These are phyloP conservation scores for Hypercompe scribonia DNA, from an alignment of 2,888 invertebrate species.

Conservation along the genomic window DNA sequence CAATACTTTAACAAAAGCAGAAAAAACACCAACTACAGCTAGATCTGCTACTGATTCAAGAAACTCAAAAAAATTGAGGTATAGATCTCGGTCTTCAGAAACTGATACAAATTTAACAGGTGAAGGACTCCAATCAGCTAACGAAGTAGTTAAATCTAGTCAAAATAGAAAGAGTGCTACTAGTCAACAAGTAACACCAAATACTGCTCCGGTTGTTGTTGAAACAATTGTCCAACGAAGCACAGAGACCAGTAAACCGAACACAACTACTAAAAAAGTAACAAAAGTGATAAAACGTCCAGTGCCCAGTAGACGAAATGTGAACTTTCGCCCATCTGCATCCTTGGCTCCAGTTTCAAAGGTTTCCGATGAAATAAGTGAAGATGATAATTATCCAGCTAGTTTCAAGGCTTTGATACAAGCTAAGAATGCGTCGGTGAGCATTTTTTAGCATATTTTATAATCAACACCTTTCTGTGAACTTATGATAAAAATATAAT, in stretches of 20 bases:
- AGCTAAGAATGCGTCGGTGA: conserved; percentile 86
- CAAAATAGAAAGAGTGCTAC: conserved; percentile 67
- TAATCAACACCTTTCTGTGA: conserved; percentile 1
- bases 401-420: conserved; percentile 89
- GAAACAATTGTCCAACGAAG: conserved; percentile 63
- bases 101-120: conserved; percentile 78
- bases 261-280: conserved; percentile 65
- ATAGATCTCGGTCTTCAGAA: conserved; percentile 70
- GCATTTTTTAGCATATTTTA: conserved; percentile 46
- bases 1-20: conserved; percentile 67
- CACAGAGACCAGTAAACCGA: conserved; percentile 64
- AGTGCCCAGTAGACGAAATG: conserved; percentile 60
- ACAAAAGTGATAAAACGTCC: conserved; percentile 73
- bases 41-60: conserved; percentile 67
- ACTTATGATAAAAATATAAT: neutral
- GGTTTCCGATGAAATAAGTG: conserved; percentile 83
- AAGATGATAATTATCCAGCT: conserved; percentile 89
- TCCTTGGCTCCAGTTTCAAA: conserved; percentile 55
- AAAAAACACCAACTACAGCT: conserved; percentile 72
- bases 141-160: conserved; percentile 76
- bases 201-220: conserved; percentile 52
- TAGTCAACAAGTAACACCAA: conserved; percentile 73
- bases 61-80: conserved; percentile 73
- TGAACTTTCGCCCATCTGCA: conserved; percentile 59
- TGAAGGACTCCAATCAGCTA: conserved; percentile 66